Evolutionary conservation across 2,888 invertebrate species (phyloP).

Genomic region (Acleris emargana): DNA sequence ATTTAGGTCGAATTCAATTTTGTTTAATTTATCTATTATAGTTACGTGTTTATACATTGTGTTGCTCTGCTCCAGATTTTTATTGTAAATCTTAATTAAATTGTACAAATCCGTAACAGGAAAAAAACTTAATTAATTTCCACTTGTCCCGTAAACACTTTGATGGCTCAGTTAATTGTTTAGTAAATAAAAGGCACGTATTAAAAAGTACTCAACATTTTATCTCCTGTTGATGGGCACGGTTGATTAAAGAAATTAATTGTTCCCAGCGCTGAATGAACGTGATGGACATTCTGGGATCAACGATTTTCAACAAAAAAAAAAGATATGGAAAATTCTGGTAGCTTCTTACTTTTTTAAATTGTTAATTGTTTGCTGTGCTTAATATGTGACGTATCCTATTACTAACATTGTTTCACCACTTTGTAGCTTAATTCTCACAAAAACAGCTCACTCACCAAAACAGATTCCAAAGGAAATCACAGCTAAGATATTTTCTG

Average conservation of each 20-base stretch:
- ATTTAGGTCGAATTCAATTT: no score
- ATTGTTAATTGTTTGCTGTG: no score
- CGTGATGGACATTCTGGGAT: constrained; percentile 54
- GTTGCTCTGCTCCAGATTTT: no score
- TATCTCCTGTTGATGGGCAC: constrained; percentile 41
- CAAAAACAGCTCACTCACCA: no score
- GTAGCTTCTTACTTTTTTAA: no score
- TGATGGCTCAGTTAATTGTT: constrained; percentile 36
- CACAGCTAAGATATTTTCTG: constrained; percentile 20
- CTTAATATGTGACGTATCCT: no score
- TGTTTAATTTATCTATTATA: no score
- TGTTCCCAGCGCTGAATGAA: constrained; percentile 56
- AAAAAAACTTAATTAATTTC: constrained; percentile 11
- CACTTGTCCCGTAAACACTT: constrained; percentile 25
- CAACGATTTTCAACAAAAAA: background rate
- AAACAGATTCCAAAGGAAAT: constrained; percentile 7
- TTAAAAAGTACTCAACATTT: constrained; percentile 39
- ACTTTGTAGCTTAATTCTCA: no score
- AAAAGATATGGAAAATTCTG: no score
- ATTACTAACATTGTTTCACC: no score
- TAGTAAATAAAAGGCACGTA: constrained; percentile 38
- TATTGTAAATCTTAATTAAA: background rate
- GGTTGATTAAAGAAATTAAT: constrained; percentile 70
- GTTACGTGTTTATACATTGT: no score
- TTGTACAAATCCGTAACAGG: background rate